phyloP scores from a whole-genome alignment of 1,140 invertebrate species.

The Eulimnadia texana region DNA sequence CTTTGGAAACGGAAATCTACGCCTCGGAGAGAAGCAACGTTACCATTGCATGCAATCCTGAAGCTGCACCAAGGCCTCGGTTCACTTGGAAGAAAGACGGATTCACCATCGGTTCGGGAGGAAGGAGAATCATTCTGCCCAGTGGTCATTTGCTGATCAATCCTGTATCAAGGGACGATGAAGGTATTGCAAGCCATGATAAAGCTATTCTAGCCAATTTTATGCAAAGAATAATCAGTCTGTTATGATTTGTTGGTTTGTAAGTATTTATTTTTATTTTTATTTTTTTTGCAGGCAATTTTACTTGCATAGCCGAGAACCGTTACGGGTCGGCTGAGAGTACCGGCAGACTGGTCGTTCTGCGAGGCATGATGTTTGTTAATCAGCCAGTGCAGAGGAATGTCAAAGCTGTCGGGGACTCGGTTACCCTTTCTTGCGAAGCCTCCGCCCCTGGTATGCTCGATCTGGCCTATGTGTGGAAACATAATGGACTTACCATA shows the following conservation, averaged over 20 bases:
- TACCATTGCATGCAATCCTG: constrained; percentile 80
- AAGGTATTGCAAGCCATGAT: too few species aligned
- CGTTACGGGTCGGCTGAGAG: constrained; percentile 64
- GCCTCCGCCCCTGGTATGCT: constrained; percentile 63
- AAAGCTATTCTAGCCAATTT: too few species aligned
- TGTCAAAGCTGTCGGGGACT: constrained; percentile 47
- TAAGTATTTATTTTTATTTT: background rate
- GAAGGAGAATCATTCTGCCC: constrained; percentile 58
- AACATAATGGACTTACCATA: constrained; percentile 66
- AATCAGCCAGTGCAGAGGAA: constrained; percentile 45
- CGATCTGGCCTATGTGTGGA: constrained; percentile 81
- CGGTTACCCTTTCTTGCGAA: constrained; percentile 59
- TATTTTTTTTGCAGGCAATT: constrained; percentile 42
- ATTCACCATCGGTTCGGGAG: constrained; percentile 55
- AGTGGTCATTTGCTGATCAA: constrained; percentile 74
- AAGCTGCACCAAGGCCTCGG: constrained; percentile 77
- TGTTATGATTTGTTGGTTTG: background rate
- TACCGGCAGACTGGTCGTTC: constrained; percentile 65
- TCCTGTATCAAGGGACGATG: constrained; percentile 70
- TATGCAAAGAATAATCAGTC: too few species aligned
- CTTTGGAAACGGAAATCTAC: constrained; percentile 73
- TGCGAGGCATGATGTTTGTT: constrained; percentile 51
- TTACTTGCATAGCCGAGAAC: constrained; percentile 75
- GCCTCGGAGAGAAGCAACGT: constrained; percentile 81
- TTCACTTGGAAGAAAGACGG: constrained; percentile 88